Base-by-base conservation (phyloP, 2,113 vertebrate species). In the Gasterosteus nipponicus region DNA sequence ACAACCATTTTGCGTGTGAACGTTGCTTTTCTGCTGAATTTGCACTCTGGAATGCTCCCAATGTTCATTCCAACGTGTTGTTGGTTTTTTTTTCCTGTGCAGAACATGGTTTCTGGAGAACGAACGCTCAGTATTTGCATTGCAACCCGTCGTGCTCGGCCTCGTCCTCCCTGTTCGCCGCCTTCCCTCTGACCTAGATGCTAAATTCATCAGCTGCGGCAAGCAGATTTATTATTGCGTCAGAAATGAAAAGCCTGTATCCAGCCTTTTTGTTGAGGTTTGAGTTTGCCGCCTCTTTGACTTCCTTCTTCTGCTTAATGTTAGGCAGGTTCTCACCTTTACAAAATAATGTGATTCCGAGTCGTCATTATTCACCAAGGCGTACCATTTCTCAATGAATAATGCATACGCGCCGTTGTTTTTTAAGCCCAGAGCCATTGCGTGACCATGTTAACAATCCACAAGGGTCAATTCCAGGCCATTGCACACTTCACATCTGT, bases 171-270 rank as follows among this genome's bases (percentile, higher is more conserved):
- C 47, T 65, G 77, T 73, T 69, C 67, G 53, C 67, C 69, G 69
- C 69, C 60, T 87, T 83, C 47, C 69, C 82, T 82, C 69, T 90
- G 86, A 92, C 91, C 83, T 87, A 87, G 74, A 87, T 89, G 80
- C 71, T 73, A 78, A 80, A 83, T 86, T 78, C 83, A 83, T 84
- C 86, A 89, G 78, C 85, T 87, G 79, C 65, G 39, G 83, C 75
- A 87, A 87, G 75, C 83, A 90, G 81, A 86, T 88, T 89, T 89
- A 75, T 72, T 68, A 73, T 83, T 89, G 82, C 80, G 16, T 85
- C 81, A 85, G 86, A 86, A 80, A 81, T 68, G 51, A 83, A 88
- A 83, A 83, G 72, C 74, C 71, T 51, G 39, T 71, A 68, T 77
- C 66, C 73, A 79, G 80, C 80, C 22, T 69, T 57, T 53, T 33